These are phyloP conservation scores for Adoxophyes honmai DNA, from an alignment of 1,140 invertebrate species.

Conservation along the genomic window DNA sequence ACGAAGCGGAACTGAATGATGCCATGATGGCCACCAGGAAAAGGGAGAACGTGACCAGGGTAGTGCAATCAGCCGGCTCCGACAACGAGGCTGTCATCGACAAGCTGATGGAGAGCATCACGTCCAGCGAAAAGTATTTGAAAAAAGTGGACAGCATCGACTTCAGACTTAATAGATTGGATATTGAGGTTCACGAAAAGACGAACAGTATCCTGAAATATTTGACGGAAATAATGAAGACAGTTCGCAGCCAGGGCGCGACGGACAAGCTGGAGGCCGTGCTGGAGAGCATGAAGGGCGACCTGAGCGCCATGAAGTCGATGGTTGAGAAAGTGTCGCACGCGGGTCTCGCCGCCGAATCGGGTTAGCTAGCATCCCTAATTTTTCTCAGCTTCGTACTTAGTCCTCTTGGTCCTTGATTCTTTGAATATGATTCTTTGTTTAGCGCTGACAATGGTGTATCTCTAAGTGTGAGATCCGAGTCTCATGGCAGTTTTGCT, in stretches of 20 bases:
- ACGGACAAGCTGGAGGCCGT: slow-evolving; percentile 38
- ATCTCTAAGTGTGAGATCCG: no score
- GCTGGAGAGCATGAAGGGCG: slow-evolving; percentile 37
- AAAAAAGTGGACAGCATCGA: slow-evolving; percentile 65
- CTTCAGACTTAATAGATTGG: slow-evolving; percentile 60
- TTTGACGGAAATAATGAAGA: slow-evolving; percentile 44
- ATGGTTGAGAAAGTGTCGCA: slow-evolving; percentile 33
- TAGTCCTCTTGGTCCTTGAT: no score
- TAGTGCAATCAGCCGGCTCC: slow-evolving; percentile 27
- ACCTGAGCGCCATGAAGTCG: slow-evolving; percentile 40
- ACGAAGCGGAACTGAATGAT: slow-evolving; percentile 56
- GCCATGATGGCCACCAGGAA: slow-evolving; percentile 46
- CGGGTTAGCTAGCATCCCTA: no score
- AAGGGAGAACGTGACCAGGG: slow-evolving; percentile 45
- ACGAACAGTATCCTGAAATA: slow-evolving; percentile 56
- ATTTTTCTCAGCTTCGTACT: no score
- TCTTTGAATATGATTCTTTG: no score
- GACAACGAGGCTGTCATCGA: slow-evolving; percentile 61
- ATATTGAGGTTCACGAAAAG: slow-evolving; percentile 68
- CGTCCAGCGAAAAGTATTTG: slow-evolving; percentile 62
- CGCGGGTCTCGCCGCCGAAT: slow-evolving; percentile 3
- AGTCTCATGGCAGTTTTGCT: no score
- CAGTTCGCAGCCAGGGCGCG: slow-evolving; percentile 27
- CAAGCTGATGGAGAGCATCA: slow-evolving; percentile 58
- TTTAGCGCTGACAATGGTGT: no score